Base-by-base conservation (phyloP, 2,888 invertebrate species). In the Drosophila vallismaia region DNA sequence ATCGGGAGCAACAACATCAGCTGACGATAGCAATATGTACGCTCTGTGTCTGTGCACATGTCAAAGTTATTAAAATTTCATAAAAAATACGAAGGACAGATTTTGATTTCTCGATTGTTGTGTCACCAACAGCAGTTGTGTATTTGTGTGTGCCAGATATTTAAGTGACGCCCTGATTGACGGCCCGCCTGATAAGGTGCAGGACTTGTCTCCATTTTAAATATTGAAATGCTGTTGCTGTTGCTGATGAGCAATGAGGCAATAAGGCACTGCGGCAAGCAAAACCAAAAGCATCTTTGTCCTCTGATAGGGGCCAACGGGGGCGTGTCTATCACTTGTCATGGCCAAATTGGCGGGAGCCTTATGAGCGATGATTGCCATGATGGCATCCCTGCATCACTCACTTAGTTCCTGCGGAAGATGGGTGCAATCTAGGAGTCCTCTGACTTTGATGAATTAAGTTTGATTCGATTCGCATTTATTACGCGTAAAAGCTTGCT, bases 41-140 rank as follows among this genome's bases (percentile, higher is more conserved):
- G 36, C 31, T 42, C 48, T 8, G 40, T 42, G 55, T 68, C 69
- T 57, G 54, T 64, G 64, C 63, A 64, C 72, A 72, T 72, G 70
- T 71, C 67, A 69, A 74, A 77, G 87, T 88, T 87, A 88, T 87
- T 87, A 88, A 84, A 84, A 84, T 77, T 81, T 73, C 77, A 86
- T 88, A 77, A 71, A 88, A 83, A 77, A 63, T 19, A 44, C 14
- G 19, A 24, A 44, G 40, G 40, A 60, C n/a, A 36, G 63, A 55
- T 79, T 79, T 75, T 83, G 88, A 88, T 83, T 88, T 71, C 64
- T 64, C 68, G 77, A 86, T 83, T 86, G 58, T 53, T 50, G 50
- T 77, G 70, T 56, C 51, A 51, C 59, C 67, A 79, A 70, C 87
- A 81, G 75, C 87, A 81, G 75, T 74, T 80, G 60, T 72, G 72